Evolutionary conservation across 2,888 invertebrate species (phyloP).

Genomic region (Leucoma salicis): DNA sequence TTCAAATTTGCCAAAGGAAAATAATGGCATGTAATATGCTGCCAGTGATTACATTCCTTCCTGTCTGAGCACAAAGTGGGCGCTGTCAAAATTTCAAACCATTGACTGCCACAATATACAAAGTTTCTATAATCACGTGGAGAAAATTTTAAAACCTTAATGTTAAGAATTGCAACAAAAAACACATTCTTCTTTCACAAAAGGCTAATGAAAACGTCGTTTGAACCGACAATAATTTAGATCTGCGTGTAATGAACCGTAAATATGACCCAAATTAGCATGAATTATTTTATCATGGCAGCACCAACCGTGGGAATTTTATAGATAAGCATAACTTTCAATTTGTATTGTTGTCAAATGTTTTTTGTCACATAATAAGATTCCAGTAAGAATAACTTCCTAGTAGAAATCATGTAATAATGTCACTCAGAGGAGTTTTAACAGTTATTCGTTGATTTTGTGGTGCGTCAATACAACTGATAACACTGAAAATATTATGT

Average conservation of each 20-base stretch:
- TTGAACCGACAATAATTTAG: not conserved
- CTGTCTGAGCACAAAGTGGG: no score
- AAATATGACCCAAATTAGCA: conserved; percentile 48
- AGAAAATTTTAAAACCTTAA: no score
- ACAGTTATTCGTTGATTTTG: conserved; percentile 15
- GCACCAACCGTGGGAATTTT: conserved; percentile 62
- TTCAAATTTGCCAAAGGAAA: no score
- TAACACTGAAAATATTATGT: conserved; percentile 59
- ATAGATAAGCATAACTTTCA: conserved; percentile 58
- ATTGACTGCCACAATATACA: no score
- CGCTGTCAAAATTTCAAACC: no score
- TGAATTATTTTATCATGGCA: conserved; percentile 51
- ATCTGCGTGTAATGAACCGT: conserved; percentile 44
- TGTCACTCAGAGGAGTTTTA: conserved; percentile 17
- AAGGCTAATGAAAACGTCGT: no score
- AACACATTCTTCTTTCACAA: no score
- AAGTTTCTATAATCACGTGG: no score
- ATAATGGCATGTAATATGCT: no score
- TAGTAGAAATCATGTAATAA: conserved; percentile 41
- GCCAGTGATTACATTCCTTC: no score
- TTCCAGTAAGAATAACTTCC: conserved; percentile 54
- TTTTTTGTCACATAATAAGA: conserved; percentile 50
- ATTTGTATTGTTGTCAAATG: conserved; percentile 55
- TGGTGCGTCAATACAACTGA: conserved; percentile 46
- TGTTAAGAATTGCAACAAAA: no score